Evolutionary conservation across 2,113 vertebrate species (phyloP).

Genomic region (Ammodramus savannarum): DNA sequence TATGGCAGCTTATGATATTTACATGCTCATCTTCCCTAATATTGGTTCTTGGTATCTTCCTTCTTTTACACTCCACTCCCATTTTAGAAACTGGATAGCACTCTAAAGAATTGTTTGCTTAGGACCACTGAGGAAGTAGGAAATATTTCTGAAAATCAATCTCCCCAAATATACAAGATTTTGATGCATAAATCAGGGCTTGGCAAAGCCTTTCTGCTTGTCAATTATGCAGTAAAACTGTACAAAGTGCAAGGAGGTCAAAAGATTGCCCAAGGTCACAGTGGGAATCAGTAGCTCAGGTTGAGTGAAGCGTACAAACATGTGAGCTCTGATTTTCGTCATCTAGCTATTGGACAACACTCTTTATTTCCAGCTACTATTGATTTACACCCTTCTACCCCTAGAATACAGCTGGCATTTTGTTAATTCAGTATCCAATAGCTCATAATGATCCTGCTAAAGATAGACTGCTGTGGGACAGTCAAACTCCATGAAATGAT

Average conservation of each 20-base stretch:
- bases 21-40: not conserved
- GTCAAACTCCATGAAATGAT: not conserved
- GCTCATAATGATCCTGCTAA: constrained; percentile 49
- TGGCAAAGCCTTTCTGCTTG: not conserved
- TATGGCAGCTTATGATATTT: not conserved
- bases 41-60: not conserved
- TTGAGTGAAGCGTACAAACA: constrained; percentile 11
- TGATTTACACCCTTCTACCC: constrained; percentile 2
- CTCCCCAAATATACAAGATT: not conserved
- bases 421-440: constrained; percentile 47
- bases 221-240: not conserved
- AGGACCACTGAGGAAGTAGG: not conserved
- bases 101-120: not conserved
- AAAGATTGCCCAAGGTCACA: constrained; percentile 37
- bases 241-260: not conserved
- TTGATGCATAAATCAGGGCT: not conserved
- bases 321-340: constrained; percentile 44
- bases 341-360: constrained; percentile 27
- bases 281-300: not conserved
- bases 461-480: constrained; percentile 7
- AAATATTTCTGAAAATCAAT: not conserved
- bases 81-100: not conserved
- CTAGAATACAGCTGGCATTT: constrained; percentile 18
- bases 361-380: constrained; percentile 35
- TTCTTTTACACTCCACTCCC: not conserved